These are phyloP conservation scores for Thelaira solivaga DNA, from an alignment of 2,888 invertebrate genomes.

Conservation along the genomic window DNA sequence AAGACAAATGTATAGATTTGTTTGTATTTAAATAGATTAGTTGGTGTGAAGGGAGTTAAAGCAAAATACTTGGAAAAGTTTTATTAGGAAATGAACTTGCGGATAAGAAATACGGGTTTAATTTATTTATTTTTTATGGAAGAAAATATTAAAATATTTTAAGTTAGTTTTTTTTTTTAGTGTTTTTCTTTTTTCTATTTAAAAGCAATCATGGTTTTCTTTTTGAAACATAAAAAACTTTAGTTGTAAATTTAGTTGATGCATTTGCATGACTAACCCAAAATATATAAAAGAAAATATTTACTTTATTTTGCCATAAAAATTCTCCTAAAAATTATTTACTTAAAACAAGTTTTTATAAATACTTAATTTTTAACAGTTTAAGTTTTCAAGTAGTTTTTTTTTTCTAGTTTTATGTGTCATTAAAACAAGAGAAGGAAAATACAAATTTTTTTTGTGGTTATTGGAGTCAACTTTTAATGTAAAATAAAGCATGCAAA, in stretches of 20 bases:
- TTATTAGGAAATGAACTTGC: no score
- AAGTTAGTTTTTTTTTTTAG: no score
- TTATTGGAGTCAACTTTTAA: no score
- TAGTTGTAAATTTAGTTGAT: neutral
- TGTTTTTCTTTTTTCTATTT: no score
- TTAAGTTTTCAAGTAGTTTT: neutral
- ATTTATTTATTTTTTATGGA: no score
- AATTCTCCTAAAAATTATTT: slow-evolving; percentile 3
- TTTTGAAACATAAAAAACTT: slow-evolving; percentile 19
- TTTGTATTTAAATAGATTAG: neutral
- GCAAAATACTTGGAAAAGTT: neutral
- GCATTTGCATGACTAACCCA: slow-evolving; percentile 16
- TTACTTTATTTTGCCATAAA: neutral
- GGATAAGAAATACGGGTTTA: no score
- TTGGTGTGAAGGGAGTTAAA: neutral
- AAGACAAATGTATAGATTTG: neutral
- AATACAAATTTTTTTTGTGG: no score
- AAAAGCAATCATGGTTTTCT: no score
- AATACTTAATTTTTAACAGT: neutral
- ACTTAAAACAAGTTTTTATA: neutral
- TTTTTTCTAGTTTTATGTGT: neutral
- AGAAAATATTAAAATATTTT: no score
- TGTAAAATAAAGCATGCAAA: no score
- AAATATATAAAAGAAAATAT: no score
- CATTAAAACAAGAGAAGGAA: no score